These are phyloP conservation scores for Euleptes europaea DNA, from an alignment of 2,113 vertebrate genomes.

Conservation along the genomic window DNA sequence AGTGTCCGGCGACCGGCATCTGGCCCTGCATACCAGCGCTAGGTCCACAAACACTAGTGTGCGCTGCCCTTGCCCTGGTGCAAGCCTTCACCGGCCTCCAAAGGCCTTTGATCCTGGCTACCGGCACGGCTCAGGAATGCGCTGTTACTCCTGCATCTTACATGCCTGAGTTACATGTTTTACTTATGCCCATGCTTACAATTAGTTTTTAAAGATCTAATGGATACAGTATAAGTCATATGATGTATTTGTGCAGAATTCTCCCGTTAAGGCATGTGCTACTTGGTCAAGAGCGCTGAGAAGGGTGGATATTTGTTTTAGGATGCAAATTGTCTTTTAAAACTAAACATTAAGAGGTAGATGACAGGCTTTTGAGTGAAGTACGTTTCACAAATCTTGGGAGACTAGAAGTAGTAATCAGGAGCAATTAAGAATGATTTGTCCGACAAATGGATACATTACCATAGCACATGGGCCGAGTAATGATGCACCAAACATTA, in stretches of 20 bases:
- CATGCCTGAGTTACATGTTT: too few relatives aligned
- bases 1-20: too few relatives aligned
- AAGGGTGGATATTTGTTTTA: neutral
- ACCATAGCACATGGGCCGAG: accelerated
- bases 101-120: too few relatives aligned
- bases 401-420: neutral
- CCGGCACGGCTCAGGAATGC: too few relatives aligned
- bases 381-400: neutral
- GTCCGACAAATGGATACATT: neutral
- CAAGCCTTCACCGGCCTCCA: too few relatives aligned
- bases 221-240: neutral
- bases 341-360: neutral
- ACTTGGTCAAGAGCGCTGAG: neutral
- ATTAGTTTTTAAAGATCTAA: neutral
- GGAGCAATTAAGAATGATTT: neutral
- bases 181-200: too few relatives aligned
- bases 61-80: too few relatives aligned
- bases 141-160: neutral
- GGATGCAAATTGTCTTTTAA: neutral
- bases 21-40: too few relatives aligned
- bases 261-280: neutral
- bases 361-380: neutral
- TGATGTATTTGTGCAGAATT: neutral
- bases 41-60: too few relatives aligned
- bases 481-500: neutral